Conservation (phyloP, 2,113 vertebrate genomes). For the Ptilonorhynchus violaceus region DNA sequence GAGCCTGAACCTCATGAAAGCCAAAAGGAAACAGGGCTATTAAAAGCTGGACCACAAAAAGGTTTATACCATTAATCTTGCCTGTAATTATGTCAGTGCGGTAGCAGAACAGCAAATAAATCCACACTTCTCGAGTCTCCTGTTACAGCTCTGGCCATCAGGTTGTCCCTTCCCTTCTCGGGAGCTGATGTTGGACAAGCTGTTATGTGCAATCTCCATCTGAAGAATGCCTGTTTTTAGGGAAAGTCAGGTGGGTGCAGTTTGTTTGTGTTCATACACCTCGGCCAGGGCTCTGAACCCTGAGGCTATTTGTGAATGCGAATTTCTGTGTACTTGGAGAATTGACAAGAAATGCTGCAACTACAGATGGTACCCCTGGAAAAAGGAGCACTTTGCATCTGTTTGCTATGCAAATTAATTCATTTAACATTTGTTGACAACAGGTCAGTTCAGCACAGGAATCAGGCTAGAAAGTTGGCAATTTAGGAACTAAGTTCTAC, state of each 20-base stretch:
- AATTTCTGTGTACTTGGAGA: constrained; percentile 34
- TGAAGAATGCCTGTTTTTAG: not conserved
- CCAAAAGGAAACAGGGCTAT: not conserved
- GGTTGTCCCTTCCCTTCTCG: not conserved
- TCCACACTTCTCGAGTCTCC: not conserved
- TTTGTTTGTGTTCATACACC: constrained; percentile 18
- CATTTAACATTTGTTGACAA: constrained; percentile 54
- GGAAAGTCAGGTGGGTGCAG: constrained; percentile 1
- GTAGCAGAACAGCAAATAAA: not conserved
- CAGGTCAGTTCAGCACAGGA: constrained; percentile 50
- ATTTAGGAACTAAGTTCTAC: constrained; percentile 30
- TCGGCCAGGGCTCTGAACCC: constrained; percentile 17
- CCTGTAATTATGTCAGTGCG: not conserved
- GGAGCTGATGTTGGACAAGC: not conserved
- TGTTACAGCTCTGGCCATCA: not conserved
- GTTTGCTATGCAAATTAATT: constrained; percentile 61
- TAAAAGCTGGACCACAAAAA: not conserved
- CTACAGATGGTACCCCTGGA: constrained; percentile 54
- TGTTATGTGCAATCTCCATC: not conserved
- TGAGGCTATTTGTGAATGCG: not conserved
- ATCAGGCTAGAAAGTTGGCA: constrained; percentile 33
- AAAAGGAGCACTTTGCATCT: constrained; percentile 55
- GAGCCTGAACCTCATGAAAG: not conserved
- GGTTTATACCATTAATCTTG: not conserved
- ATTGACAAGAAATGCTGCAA: constrained; percentile 46